Conservation (phyloP, 2,797 vertebrate genomes). For the Oophaga sylvatica region DNA sequence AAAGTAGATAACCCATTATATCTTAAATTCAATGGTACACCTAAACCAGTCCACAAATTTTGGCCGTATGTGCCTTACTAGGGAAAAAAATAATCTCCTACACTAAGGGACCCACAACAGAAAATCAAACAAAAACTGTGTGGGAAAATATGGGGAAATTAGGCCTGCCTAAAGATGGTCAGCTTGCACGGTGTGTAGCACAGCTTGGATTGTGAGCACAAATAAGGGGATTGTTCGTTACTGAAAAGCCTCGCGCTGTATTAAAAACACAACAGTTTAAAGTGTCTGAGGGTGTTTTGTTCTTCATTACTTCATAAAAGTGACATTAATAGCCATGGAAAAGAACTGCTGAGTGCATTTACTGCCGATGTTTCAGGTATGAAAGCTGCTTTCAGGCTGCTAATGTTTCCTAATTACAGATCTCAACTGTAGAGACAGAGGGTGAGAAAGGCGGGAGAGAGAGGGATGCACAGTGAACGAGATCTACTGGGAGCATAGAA, state of each 20-base stretch:
- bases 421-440: constrained; percentile 70
- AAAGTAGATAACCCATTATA: neutral
- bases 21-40: neutral
- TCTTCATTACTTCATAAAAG: constrained; percentile 84
- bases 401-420: constrained; percentile 84
- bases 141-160: neutral
- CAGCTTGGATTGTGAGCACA: constrained; percentile 61
- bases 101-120: neutral
- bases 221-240: constrained; percentile 77
- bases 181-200: constrained; percentile 3
- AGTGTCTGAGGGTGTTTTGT: constrained; percentile 82
- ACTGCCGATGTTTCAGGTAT: constrained; percentile 80
- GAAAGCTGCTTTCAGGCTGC: constrained; percentile 81
- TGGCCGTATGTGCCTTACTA: neutral
- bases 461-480: constrained; percentile 22
- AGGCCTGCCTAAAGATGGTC: constrained; percentile 18
- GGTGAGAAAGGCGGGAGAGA: constrained; percentile 61
- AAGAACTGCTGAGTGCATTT: constrained; percentile 82
- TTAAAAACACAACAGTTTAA: constrained; percentile 82
- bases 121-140: neutral
- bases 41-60: neutral
- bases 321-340: constrained; percentile 85
- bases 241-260: constrained; percentile 75
- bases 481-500: neutral
- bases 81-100: neutral